Evolutionary conservation across 1,140 invertebrate genomes (phyloP), one percentile per base, ranked within the genome.

Genomic region (Drosophila nannoptera): DNA sequence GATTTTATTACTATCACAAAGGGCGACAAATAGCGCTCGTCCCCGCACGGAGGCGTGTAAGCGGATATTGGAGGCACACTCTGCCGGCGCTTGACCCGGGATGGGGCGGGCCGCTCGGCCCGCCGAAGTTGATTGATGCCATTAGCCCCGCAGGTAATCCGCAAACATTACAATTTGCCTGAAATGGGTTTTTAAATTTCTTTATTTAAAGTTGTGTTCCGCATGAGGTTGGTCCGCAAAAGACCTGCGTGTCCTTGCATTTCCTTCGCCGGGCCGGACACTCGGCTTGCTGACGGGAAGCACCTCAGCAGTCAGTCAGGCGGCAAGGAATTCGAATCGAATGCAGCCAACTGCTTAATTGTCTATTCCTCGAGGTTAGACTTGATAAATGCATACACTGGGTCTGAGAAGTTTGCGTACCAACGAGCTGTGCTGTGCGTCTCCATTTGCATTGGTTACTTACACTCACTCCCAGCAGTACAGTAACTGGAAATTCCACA

Each of bases 1-100:
- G 72, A 83, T 83, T 83, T 76, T 76, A 83, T 83, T 83, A 68
- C 72, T 69, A 84, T 78, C 80, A 83, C 78, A 83, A 84, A 62
- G 67, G 69, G 64, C 76, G 75, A 84, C 80, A 84, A 84, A 84
- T 84, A 75, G 55, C 69, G 54, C 65, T 32, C 31, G 62, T 42
- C 60, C 69, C 54, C 53, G 42, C 56, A 40, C 60, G 45, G 43
- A 55, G 59, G 54, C 55, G 64, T 48, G 49, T 46, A 61, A 65
- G 12, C 31, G 31, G 32, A 43, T 56, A 16, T 56, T 56, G 32
- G 42, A 45, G 40, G 54, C 36, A 48, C 36, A 35, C 22, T 56
- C 35, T 60, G 46, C 36, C 45, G 43, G 46, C 22, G 42, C 22
- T 22, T 22, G 22, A 22, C 22, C 42, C 4, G 12, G 35, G 9